Evolutionary conservation across 2,797 vertebrate species (phyloP), one percentile per base, ranked within the genome.

Genomic region (Anisognathus igniventris): DNA sequence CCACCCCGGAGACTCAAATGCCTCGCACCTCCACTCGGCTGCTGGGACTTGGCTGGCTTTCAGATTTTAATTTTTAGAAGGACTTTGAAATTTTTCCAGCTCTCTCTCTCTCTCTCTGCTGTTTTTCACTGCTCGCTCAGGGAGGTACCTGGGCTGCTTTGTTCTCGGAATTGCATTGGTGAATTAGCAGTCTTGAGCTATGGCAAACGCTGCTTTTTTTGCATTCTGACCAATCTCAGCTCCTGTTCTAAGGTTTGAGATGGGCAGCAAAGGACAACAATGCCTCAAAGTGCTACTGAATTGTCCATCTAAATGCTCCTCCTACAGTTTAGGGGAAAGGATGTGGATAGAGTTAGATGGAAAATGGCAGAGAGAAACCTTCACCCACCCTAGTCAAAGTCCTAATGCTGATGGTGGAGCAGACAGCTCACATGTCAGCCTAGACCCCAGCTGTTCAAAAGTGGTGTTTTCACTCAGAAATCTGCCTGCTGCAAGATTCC

Each of bases 1-100:
- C 94, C 94, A 96, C 96, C 93, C 96, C 19, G n/a, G 94, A 97
- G 96, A 96, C 93, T 90, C 31, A 93, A 95, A 94, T 83, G 95
- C 96, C 95, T 97, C 95, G 64, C 96, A 96, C 96, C 96, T 96
- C 90, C 86, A 53, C 86, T 94, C 92, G 10, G 94, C 94, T 96
- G 94, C 93, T 90, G 91, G 86, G 94, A 89, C 90, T 95, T 97
- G 96, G 96, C 95, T 93, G 95, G 27, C 77, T 90, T 93, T 96
- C 90, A 88, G 88, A 9, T 92, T 96, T 76, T 88, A 94, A 96
- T 96, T 95, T 96, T 97, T 95, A 87, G 96, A 94, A 94, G 95
- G 94, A 95, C 95, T 97, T 93, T 94, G 92, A 96, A 91, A 48
- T 81, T 86, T 95, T 97, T 96, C 92, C 95, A 96, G 91, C 94